Evolutionary conservation across 2,888 invertebrate genomes (phyloP), one percentile per base, ranked within the genome.

Genomic region (Leptarthrus brevirostris): DNA sequence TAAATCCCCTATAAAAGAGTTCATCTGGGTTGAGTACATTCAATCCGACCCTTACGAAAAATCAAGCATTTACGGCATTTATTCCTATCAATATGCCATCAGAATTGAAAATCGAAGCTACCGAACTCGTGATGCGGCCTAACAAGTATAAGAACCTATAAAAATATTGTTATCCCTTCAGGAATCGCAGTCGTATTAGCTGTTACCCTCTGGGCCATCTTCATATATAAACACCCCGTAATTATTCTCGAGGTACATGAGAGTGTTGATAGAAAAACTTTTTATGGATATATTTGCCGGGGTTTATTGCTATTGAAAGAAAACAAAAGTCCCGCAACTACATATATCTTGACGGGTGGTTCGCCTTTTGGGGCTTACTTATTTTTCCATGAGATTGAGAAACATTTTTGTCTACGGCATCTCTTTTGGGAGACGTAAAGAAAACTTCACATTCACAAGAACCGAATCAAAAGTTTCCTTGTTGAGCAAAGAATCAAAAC

Each of bases 161-260:
- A 71, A 71, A 71, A 71, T 71, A 71, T 71, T 71, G 71, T 71
- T 71, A 71, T 71, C 71, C 53, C 52, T 69, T 49, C 34, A 20
- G 20, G 30, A 52, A 40, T 52, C 69, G 14, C 20, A 49, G 16
- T 69, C 69, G 24, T 30, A 69, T 69, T 52, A 52, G 69, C 34
- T 22, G 26, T 12, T 54, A 49, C 16, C 54, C 54, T n/a, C 34
- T 12, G 47, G 22, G 26, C 24, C 52, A 10, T 12, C 52, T 40
- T 69, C 30, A 26, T 52, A 36, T 40, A 52, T 40, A 14, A 26
- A 52, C 69, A 52, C 52, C 30, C 52, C 34, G 52, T 52, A 69
- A 69, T 69, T 69, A 69, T 69, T 16, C 52, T 6, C 30, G 52
- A 14, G 49, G 49, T 69, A 6, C 30, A 12, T 14, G 16, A 49